These are phyloP conservation scores for Drosophila bocki DNA, from an alignment of 1,140 invertebrate species.

Conservation along the genomic window DNA sequence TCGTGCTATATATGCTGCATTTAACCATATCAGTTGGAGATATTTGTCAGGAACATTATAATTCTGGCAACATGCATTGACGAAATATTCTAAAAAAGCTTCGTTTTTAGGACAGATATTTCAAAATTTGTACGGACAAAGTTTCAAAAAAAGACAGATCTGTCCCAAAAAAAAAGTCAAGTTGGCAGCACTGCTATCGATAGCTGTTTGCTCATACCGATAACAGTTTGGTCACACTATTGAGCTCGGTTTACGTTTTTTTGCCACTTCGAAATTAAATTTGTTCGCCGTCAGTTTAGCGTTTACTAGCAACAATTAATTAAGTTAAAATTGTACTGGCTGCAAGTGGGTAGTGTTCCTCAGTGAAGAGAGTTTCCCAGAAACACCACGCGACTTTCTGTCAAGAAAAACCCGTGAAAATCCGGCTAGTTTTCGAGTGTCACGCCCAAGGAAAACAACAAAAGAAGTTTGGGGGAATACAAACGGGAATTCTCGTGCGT, in stretches of 20 bases:
- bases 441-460: conserved; percentile 70
- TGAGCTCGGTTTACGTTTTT: conserved; percentile 51
- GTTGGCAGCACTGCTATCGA: not conserved
- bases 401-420: conserved; percentile 33
- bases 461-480: conserved; percentile 19
- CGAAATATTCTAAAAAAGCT: no score
- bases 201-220: not conserved
- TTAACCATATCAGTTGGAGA: no score
- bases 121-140: no score
- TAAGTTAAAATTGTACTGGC: conserved; percentile 31
- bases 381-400: conserved; percentile 28
- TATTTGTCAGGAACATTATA: no score
- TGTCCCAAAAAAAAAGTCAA: no score
- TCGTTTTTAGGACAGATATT: no score
- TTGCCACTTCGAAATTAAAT: conserved; percentile 23
- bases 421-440: conserved; percentile 54
- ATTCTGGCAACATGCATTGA: no score
- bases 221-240: not conserved
- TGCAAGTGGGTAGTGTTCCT: conserved; percentile 14
- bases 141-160: no score
- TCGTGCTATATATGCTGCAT: no score
- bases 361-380: conserved; percentile 27
- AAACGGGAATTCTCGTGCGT: conserved; percentile 58
- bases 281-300: conserved; percentile 15
- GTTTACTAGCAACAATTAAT: conserved; percentile 9